Conservation (phyloP, 2,797 vertebrate species). For the Perodicticus potto region DNA sequence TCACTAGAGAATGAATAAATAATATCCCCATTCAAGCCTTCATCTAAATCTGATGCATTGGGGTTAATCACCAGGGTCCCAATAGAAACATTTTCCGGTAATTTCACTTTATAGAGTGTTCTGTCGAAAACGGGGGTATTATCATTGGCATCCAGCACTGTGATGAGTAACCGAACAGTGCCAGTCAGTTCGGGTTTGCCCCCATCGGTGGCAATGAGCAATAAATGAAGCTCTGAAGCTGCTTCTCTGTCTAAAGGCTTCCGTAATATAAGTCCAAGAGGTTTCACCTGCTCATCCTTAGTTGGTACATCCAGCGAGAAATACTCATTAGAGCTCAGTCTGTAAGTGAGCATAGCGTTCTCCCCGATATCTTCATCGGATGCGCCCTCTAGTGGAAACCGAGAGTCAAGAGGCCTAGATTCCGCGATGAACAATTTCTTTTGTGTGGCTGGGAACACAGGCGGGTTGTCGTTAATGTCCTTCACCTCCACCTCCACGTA, state of each 20-base stretch:
- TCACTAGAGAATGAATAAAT: conserved; percentile 86
- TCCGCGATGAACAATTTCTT: conserved; percentile 95
- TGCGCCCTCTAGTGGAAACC: conserved; percentile 96
- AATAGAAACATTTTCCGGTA: conserved; percentile 85
- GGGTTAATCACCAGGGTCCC: conserved; percentile 86
- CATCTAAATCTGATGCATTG: conserved; percentile 86
- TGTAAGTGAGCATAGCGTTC: conserved; percentile 95
- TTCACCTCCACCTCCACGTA: conserved; percentile 91
- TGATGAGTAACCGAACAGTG: conserved; percentile 88
- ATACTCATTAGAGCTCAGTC: conserved; percentile 93
- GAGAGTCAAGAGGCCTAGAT: conserved; percentile 92
- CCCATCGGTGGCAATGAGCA: conserved; percentile 81
- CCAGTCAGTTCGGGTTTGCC: conserved; percentile 88
- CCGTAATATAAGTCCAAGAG: conserved; percentile 83
- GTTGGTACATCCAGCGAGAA: conserved; percentile 91
- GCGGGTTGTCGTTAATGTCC: conserved; percentile 75
- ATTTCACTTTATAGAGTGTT: conserved; percentile 86
- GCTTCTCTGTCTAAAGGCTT: conserved; percentile 83
- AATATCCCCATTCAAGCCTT: conserved; percentile 76
- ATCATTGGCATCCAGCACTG: conserved; percentile 87
- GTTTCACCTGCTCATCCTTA: conserved; percentile 79
- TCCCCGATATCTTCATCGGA: conserved; percentile 95
- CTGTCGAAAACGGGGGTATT: conserved; percentile 88
- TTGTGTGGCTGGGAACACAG: conserved; percentile 93
- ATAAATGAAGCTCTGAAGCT: conserved; percentile 69